Evolutionary conservation across 2,888 invertebrate genomes (phyloP).

Genomic region (Crematogaster levior): DNA sequence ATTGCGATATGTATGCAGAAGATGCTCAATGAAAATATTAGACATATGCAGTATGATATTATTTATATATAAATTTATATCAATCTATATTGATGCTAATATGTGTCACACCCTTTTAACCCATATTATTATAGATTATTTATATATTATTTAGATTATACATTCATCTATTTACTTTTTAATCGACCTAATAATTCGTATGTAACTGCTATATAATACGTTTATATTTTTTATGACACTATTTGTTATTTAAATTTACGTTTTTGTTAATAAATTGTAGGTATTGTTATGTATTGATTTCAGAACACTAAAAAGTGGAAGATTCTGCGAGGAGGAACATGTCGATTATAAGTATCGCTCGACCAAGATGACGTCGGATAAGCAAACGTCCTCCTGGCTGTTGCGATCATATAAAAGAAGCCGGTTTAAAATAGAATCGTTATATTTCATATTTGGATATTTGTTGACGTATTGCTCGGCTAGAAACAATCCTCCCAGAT

Average conservation of each 20-base stretch:
- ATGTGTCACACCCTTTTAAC: background rate
- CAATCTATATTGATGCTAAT: background rate
- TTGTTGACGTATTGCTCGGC: constrained; percentile 76
- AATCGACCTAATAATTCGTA: background rate
- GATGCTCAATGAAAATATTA: background rate
- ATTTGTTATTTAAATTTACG: background rate
- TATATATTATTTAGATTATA: background rate
- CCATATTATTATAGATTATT: background rate
- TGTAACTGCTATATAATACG: background rate
- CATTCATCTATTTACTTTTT: background rate
- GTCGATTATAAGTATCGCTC: constrained; percentile 54
- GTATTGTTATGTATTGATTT: constrained; percentile 3
- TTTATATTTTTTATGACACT: background rate
- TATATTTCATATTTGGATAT: constrained; percentile 70
- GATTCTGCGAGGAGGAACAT: constrained; percentile 49
- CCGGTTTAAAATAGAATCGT: constrained; percentile 68
- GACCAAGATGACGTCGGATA: constrained; percentile 72
- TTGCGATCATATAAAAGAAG: constrained; percentile 71
- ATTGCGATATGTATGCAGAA: background rate
- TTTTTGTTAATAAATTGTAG: background rate
- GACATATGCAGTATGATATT: background rate
- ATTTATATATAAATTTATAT: background rate
- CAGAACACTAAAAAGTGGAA: background rate
- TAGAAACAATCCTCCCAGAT: constrained; percentile 94
- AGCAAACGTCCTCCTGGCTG: constrained; percentile 65